Evolutionary conservation across 2,797 vertebrate species (phyloP).

Genomic region (Petrocephalus sullivani): DNA sequence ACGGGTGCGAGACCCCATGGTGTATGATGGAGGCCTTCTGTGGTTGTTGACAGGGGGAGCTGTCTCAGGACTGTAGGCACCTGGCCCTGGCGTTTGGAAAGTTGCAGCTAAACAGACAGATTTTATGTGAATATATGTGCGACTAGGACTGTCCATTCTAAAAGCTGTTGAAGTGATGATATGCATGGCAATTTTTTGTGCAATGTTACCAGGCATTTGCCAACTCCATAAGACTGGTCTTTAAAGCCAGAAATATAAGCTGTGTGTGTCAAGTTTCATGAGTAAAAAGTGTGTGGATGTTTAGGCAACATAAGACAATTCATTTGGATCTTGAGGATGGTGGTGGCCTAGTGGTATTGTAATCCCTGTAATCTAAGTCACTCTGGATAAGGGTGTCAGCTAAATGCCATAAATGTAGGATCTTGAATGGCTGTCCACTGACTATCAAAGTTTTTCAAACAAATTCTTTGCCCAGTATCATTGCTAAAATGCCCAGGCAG

Average conservation of each 20-base stretch:
- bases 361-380: too few relatives aligned
- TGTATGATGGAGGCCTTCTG: slow-evolving; percentile 68
- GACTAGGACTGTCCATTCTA: background rate
- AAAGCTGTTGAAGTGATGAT: background rate
- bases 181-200: background rate
- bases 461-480: background rate
- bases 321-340: background rate
- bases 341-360: too few relatives aligned
- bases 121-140: background rate
- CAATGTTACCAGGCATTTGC: background rate
- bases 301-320: background rate
- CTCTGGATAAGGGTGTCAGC: too few relatives aligned
- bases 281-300: background rate
- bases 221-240: background rate
- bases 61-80: slow-evolving; percentile 77
- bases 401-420: too few relatives aligned
- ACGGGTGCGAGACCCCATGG: slow-evolving; percentile 67
- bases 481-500: background rate
- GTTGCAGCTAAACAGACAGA: slow-evolving; percentile 37
- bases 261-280: background rate
- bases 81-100: slow-evolving; percentile 72
- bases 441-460: background rate
- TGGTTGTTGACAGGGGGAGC: slow-evolving; percentile 61
- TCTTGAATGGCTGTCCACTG: background rate
- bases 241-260: background rate